These are phyloP conservation scores for Pseudopodoces humilis DNA, from an alignment of 2,113 vertebrate genomes.

Conservation along the genomic window DNA sequence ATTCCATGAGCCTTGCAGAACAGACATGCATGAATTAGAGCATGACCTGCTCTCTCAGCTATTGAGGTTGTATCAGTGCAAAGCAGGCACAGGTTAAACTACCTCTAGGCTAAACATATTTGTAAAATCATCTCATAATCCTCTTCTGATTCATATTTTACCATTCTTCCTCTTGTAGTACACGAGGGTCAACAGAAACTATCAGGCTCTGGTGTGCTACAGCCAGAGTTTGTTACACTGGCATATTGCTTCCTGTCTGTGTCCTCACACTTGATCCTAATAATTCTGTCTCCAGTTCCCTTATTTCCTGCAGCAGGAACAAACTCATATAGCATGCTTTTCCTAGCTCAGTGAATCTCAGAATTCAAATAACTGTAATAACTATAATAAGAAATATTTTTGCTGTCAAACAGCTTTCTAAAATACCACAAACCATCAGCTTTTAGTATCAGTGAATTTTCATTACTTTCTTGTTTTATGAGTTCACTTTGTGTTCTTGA, in stretches of 20 bases:
- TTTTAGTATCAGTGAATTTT: background rate
- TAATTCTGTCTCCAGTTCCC: background rate
- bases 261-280: background rate
- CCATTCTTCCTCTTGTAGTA: background rate
- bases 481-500: background rate
- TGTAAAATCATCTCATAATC: background rate
- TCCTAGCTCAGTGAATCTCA: background rate
- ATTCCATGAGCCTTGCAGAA: background rate
- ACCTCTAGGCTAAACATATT: background rate
- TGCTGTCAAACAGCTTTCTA: background rate
- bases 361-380: background rate
- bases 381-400: background rate
- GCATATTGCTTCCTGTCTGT: background rate
- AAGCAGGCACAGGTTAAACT: background rate
- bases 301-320: background rate
- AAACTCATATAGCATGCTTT: background rate
- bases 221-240: background rate
- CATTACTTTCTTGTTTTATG: background rate
- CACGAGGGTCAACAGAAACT: background rate
- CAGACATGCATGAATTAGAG: background rate
- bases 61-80: background rate
- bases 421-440: background rate
- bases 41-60: background rate
- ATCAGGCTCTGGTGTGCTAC: background rate
- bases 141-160: background rate